Base-by-base conservation (phyloP, 2,888 invertebrate genomes). In the Phalangium opilio region DNA sequence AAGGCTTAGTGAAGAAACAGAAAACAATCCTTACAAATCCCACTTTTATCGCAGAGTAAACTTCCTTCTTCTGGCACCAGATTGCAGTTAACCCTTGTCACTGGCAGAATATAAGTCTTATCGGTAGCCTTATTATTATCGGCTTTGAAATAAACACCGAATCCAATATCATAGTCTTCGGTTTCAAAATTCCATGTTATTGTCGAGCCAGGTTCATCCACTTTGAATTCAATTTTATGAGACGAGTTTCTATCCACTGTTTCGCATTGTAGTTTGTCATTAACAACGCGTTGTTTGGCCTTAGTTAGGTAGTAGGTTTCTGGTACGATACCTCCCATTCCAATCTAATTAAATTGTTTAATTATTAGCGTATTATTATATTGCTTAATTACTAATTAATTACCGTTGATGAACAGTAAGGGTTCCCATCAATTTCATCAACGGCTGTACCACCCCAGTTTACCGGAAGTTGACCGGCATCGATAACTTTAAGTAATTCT, bases 111-210 rank as follows among this genome's bases (percentile, higher is more conserved):
- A n/a, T 60, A 75, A 51, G 78, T 71, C 34, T 68, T 73, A 45
- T 72, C 71, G 17, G 73, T 72, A n/a, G n/a, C n/a, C 8, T 27
- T 27, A 27, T 27, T 27, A 27, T 27, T 27, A 48, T 72, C 72
- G 58, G 79, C 79, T 45, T 75, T 73, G 32, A 77, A 74, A 49
- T 74, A 72, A 43, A 91, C 76, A n/a, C 81, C 77, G 66, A 90
- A 91, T 61, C 83, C 83, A 45, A 91, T 85, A 62, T 91, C 90
- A 65, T 86, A 82, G 48, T 75, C 80, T 57, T 85, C 82, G 0
- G 85, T 80, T 49, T 79, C 77, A 61, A 87, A 84, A 56, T 87
- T 86, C 90, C 90, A 91, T 59, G 89, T 89, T 49, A 86, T 65
- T 51, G 83, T 73, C 52, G 80, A 79, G 45, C 82, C 83, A 12